phyloP scores from a whole-genome alignment of 2,888 invertebrate genomes.

The Neelides folsomi region DNA sequence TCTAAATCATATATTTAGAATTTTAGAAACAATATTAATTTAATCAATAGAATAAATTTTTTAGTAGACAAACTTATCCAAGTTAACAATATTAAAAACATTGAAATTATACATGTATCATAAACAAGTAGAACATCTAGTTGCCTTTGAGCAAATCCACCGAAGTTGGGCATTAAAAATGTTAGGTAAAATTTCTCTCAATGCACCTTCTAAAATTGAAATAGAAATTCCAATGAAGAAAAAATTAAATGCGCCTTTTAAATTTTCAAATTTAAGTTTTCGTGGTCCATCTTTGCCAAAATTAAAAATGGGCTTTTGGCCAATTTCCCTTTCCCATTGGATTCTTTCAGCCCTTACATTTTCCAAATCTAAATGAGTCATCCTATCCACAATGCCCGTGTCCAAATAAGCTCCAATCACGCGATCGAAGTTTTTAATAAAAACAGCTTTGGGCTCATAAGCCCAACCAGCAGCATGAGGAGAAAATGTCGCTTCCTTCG shows the following conservation, averaged over 20 bases:
- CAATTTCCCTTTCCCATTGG: conserved; percentile 3
- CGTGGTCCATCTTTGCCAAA: neutral
- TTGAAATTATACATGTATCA: too few species aligned
- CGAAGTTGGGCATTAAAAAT: too few species aligned
- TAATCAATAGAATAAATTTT: too few species aligned
- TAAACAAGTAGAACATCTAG: too few species aligned
- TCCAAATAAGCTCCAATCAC: conserved; percentile 2
- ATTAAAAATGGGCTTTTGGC: neutral
- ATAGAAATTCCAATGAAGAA: neutral
- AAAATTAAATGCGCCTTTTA: conserved; percentile 4
- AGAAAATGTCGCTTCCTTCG: conserved; percentile 7
- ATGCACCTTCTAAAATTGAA: neutral
- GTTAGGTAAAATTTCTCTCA: too few species aligned
- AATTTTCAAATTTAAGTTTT: neutral
- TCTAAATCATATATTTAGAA: too few species aligned
- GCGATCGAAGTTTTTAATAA: conserved; percentile 4
- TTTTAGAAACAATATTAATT: too few species aligned
- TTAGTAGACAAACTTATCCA: too few species aligned
- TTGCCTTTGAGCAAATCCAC: too few species aligned
- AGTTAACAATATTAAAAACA: too few species aligned
- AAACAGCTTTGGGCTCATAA: conserved; percentile 3
- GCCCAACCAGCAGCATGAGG: conserved; percentile 8
- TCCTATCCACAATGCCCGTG: conserved; percentile 6
- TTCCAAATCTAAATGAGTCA: conserved; percentile 3
- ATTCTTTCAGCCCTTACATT: neutral